These are phyloP conservation scores for Hycleus cichorii DNA, from an alignment of 1,140 invertebrate species.

Conservation along the genomic window DNA sequence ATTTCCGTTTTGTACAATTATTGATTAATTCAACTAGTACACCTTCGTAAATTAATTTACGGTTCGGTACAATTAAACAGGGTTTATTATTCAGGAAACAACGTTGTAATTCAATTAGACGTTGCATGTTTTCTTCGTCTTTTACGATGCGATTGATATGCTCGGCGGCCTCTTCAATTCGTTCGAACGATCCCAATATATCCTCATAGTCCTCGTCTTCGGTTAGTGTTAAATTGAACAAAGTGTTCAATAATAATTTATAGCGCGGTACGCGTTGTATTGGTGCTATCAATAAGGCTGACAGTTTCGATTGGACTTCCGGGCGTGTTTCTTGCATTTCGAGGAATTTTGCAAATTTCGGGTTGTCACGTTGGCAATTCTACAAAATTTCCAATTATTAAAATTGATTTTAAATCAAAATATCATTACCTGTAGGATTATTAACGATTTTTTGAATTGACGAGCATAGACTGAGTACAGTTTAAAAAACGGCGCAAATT, in stretches of 20 bases:
- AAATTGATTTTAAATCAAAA: constrained; percentile 2
- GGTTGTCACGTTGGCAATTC: constrained; percentile 38
- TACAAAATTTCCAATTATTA: constrained; percentile 13
- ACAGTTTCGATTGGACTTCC: constrained; percentile 61
- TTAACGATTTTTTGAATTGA: constrained; percentile 57
- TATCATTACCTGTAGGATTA: constrained; percentile 45
- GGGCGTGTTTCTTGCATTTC: constrained; percentile 58
- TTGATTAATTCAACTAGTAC: constrained; percentile 53
- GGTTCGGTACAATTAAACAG: constrained; percentile 59
- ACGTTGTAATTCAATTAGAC: constrained; percentile 59
- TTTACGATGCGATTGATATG: constrained; percentile 65
- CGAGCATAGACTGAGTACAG: constrained; percentile 71
- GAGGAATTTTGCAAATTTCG: constrained; percentile 53
- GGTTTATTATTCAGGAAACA: constrained; percentile 51
- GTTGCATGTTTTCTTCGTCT: constrained; percentile 64
- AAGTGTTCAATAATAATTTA: constrained; percentile 60
- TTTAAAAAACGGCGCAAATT: constrained; percentile 69
- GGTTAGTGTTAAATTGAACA: constrained; percentile 54
- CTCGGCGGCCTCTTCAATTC: constrained; percentile 58
- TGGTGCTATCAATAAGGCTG: constrained; percentile 64
- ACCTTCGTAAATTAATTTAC: constrained; percentile 64
- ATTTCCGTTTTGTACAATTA: constrained; percentile 28
- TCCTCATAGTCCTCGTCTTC: constrained; percentile 52
- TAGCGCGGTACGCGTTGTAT: constrained; percentile 72
- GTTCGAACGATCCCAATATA: constrained; percentile 54